Conservation (phyloP, 2,113 vertebrate genomes). For the Nanorana parkeri region DNA sequence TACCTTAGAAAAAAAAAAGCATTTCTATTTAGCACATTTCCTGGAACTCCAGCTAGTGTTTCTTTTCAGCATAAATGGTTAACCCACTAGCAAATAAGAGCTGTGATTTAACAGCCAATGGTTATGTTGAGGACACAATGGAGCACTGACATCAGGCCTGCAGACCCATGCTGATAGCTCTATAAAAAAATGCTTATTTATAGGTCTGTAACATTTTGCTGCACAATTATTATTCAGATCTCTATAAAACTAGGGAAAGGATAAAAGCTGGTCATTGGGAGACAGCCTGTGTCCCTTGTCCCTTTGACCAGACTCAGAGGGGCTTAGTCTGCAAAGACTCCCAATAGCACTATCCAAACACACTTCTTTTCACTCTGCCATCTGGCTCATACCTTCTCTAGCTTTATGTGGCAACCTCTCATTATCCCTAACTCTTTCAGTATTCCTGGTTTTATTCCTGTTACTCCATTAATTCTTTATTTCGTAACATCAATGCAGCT, state of each 20-base stretch:
- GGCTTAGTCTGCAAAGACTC: conserved; percentile 35
- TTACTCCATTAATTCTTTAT: background rate
- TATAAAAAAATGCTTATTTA: conserved; percentile 14
- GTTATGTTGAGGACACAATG: background rate
- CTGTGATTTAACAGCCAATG: background rate
- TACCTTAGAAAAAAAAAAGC: no score
- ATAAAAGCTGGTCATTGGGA: conserved; percentile 18
- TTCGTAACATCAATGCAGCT: background rate
- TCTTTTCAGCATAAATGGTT: background rate
- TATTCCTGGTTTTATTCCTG: background rate
- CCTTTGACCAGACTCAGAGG: conserved; percentile 25
- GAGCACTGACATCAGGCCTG: background rate
- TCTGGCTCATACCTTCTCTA: conserved; percentile 32
- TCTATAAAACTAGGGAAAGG: conserved; percentile 7
- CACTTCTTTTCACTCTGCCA: conserved; percentile 43
- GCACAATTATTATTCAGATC: conserved; percentile 24
- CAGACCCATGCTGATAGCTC: conserved; percentile 3
- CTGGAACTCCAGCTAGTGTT: background rate
- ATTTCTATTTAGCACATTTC: background rate
- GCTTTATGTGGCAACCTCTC: conserved; percentile 28
- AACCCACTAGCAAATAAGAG: background rate
- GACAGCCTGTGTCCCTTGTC: conserved; percentile 22
- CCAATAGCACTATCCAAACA: conserved; percentile 53
- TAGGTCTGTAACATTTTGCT: conserved; percentile 10
- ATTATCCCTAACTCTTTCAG: conserved; percentile 24